phyloP scores from a whole-genome alignment of 1,140 invertebrate species.

The Leptinotarsa undecemlineata region DNA sequence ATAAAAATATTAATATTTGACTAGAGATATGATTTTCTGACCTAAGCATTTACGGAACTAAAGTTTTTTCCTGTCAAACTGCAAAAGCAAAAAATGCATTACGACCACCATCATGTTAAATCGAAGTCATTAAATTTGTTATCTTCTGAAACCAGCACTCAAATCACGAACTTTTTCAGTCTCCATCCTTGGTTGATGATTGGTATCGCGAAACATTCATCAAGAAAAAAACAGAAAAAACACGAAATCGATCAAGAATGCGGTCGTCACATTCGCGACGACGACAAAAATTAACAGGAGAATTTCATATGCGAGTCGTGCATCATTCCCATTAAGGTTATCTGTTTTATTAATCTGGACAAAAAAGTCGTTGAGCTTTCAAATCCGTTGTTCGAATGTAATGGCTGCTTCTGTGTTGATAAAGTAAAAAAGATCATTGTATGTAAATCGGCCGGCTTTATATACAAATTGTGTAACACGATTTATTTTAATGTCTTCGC shows the following conservation, averaged over 20 bases:
- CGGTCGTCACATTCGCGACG: constrained; percentile 6
- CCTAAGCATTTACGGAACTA: too few relatives aligned
- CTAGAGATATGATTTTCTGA: too few relatives aligned
- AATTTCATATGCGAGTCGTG: constrained; percentile 7
- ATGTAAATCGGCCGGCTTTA: constrained; percentile 17
- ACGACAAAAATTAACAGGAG: constrained; percentile 7
- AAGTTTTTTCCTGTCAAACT: too few relatives aligned
- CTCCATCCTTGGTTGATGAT: background rate
- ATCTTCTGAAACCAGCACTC: background rate
- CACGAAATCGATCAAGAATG: background rate
- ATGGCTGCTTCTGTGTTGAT: constrained; percentile 14
- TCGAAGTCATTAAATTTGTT: too few relatives aligned
- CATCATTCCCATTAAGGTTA: constrained; percentile 20
- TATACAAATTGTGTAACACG: constrained; percentile 26
- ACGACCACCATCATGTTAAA: too few relatives aligned
- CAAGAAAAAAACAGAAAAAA: background rate
- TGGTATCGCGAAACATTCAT: background rate
- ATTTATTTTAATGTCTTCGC: constrained; percentile 22
- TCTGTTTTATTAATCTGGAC: constrained; percentile 17
- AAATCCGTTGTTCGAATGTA: constrained; percentile 15
- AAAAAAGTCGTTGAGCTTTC: constrained; percentile 14
- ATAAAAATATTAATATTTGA: too few relatives aligned
- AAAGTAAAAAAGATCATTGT: constrained; percentile 23
- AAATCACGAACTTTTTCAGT: background rate
- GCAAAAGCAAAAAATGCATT: too few relatives aligned